Conservation (phyloP, 2,797 vertebrate species). For the Premnoplex brunnescens region DNA sequence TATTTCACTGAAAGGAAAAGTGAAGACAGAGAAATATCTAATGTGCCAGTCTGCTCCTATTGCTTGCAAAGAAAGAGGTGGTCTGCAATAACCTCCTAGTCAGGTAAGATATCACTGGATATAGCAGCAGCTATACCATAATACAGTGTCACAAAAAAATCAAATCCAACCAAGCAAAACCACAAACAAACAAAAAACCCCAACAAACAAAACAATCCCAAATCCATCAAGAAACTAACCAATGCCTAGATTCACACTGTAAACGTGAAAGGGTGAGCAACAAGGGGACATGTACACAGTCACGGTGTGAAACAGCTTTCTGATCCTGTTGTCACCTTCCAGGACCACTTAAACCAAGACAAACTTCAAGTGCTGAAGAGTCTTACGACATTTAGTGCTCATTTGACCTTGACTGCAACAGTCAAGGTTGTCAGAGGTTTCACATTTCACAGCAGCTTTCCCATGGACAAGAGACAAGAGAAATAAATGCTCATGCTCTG, state of each 20-base stretch:
- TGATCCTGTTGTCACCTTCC: not conserved
- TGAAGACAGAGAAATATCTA: not conserved
- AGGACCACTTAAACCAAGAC: not conserved
- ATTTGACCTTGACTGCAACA: constrained; percentile 56
- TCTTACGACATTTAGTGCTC: not conserved
- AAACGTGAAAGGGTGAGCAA: not conserved
- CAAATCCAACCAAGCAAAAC: not conserved
- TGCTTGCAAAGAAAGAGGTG: not conserved
- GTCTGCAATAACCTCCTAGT: not conserved
- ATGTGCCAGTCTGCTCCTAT: not conserved
- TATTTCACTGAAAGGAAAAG: constrained; percentile 1
- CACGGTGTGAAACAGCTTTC: not conserved
- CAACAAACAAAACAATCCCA: not conserved
- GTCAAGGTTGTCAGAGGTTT: constrained; percentile 48
- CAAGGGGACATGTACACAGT: not conserved
- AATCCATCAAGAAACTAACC: not conserved
- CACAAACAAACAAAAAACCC: not conserved
- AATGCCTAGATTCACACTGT: not conserved
- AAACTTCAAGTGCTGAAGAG: not conserved
- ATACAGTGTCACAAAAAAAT: not conserved
- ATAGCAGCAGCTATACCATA: not conserved
- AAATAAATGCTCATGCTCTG: constrained; percentile 1
- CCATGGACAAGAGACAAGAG: not conserved
- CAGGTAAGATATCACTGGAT: not conserved
- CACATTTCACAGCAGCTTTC: constrained; percentile 42